These are phyloP conservation scores for Sterrhoptilus dennistouni DNA, from an alignment of 2,113 vertebrate genomes.

Conservation along the genomic window DNA sequence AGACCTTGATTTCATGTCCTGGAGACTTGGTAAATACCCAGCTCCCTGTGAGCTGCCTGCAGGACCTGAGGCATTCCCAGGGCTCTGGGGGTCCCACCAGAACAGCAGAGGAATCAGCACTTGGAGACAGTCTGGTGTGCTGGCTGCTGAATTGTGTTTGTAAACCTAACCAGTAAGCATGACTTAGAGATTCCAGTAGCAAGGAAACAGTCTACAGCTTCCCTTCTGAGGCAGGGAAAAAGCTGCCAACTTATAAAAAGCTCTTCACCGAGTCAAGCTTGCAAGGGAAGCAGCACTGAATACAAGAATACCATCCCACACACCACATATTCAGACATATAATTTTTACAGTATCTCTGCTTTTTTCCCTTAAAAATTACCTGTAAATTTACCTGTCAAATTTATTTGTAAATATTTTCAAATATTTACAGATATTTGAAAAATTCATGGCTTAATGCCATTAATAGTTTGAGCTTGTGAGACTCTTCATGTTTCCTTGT, in stretches of 20 bases:
- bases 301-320: background rate
- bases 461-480: background rate
- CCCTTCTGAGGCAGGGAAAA: background rate
- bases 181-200: background rate
- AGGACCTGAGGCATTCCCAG: rapidly evolving
- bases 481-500: background rate
- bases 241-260: background rate
- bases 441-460: background rate
- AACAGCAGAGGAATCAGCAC: background rate
- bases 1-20: background rate
- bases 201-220: background rate
- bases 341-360: background rate
- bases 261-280: background rate
- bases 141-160: background rate
- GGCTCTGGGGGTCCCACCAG: background rate
- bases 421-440: background rate
- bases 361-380: background rate
- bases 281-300: background rate
- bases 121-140: background rate
- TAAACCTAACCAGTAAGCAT: background rate
- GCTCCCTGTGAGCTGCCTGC: rapidly evolving
- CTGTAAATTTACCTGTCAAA: too few species aligned
- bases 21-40: background rate
- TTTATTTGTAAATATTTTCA: too few species aligned
- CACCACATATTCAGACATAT: background rate